Conservation (phyloP, 2,888 invertebrate species). For the Mactromeris polynyma region DNA sequence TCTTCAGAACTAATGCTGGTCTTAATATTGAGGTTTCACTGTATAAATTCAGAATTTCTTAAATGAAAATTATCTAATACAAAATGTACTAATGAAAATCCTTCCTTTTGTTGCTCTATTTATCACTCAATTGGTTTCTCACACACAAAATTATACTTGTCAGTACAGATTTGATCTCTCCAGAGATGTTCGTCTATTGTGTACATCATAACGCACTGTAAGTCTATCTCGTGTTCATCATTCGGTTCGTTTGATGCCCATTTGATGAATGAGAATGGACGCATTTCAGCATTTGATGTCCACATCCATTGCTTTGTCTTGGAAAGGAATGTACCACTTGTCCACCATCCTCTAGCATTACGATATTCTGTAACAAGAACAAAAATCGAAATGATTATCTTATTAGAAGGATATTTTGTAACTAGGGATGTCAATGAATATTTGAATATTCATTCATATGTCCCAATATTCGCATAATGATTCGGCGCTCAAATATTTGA, state of each 20-base stretch:
- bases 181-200: constrained; percentile 75
- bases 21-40: too few relatives aligned
- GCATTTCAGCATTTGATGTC: constrained; percentile 75
- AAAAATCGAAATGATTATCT: too few relatives aligned
- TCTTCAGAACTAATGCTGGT: too few relatives aligned
- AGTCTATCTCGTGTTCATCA: constrained; percentile 66
- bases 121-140: neutral
- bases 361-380: constrained; percentile 69
- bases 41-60: too few relatives aligned
- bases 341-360: constrained; percentile 81
- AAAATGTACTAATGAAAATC: too few relatives aligned
- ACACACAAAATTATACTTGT: constrained; percentile 78
- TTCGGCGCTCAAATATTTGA: too few relatives aligned
- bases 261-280: constrained; percentile 79
- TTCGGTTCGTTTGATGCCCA: constrained; percentile 82
- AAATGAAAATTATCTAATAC: too few relatives aligned
- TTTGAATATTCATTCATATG: too few relatives aligned
- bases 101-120: neutral
- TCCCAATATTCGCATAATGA: too few relatives aligned
- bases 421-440: too few relatives aligned
- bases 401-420: too few relatives aligned
- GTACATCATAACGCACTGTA: constrained; percentile 80
- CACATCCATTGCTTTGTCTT: constrained; percentile 84
- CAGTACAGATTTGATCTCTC: constrained; percentile 80
- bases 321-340: constrained; percentile 80